Evolutionary conservation across 2,797 vertebrate genomes (phyloP).

Genomic region (Chanos chanos): DNA sequence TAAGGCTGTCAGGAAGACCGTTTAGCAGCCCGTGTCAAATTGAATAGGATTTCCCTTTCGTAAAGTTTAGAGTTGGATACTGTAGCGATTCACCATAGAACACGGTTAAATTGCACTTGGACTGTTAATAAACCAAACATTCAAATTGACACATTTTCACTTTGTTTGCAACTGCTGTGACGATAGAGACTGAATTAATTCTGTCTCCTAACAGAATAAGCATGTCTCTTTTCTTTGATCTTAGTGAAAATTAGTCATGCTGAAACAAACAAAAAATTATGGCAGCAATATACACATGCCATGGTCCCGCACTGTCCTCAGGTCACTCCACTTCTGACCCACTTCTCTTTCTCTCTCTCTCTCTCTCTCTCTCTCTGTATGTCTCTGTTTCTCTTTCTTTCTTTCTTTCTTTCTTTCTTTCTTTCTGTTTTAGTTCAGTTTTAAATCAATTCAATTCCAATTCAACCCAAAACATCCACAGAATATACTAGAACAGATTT

Average conservation of each 20-base stretch:
- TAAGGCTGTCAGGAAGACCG: too few species aligned
- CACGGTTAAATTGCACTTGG: too few species aligned
- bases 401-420: not conserved
- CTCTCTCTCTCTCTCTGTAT: constrained; percentile 2
- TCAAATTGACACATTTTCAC: too few species aligned
- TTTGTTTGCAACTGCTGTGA: constrained; percentile 8
- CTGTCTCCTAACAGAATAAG: constrained; percentile 23
- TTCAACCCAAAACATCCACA: too few species aligned
- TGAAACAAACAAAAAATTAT: not conserved
- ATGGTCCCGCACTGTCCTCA: constrained; percentile 10
- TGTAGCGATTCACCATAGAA: too few species aligned
- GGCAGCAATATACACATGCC: constrained; percentile 25
- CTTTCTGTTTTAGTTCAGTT: not conserved
- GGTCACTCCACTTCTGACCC: constrained; percentile 37
- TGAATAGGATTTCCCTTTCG: too few species aligned
- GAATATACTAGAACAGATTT: too few species aligned
- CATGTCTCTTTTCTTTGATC: constrained; percentile 24
- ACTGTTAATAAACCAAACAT: too few species aligned
- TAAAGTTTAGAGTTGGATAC: too few species aligned
- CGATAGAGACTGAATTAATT: constrained; percentile 20
- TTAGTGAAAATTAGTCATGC: constrained; percentile 17
- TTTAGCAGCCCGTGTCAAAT: too few species aligned
- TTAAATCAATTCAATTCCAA: too few species aligned
- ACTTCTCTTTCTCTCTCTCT: constrained; percentile 1
- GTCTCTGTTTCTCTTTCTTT: not conserved